Percentiles rank a stretch among this genome's conserved stretches.
These are phyloP conservation scores for Agriotes lineatus DNA, from an alignment of 2,888 invertebrate species.

Conservation along the genomic window DNA sequence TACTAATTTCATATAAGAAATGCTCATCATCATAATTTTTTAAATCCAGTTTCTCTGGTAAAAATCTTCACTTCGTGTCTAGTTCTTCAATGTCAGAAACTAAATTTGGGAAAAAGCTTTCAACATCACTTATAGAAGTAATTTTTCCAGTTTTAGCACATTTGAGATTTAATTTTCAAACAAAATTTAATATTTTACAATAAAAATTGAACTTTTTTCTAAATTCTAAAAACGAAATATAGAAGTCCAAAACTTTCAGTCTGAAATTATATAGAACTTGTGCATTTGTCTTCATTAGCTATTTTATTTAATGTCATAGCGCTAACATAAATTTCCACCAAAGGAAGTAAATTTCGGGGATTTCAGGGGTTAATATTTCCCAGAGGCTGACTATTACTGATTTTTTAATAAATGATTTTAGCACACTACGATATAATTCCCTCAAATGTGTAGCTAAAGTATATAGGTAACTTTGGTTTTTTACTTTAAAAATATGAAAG, in stretches of 20 bases:
- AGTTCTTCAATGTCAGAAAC: too few relatives aligned
- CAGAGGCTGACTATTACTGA: neutral
- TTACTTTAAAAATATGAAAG: neutral
- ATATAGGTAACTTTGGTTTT: conserved; percentile 1
- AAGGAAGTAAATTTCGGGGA: neutral
- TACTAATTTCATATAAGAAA: conserved; percentile 2
- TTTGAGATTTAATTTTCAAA: neutral
- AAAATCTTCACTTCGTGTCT: neutral
- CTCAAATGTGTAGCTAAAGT: neutral
- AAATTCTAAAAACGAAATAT: neutral
- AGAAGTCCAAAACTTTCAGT: too few relatives aligned
- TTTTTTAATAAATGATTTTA: conserved; percentile 10
- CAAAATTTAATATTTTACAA: conserved; percentile 1
- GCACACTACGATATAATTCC: neutral
- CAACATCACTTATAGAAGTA: neutral
- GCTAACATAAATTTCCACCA: neutral
- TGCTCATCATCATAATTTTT: conserved; percentile 6
- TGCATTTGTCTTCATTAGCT: neutral
- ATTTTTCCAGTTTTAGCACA: neutral
- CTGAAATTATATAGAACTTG: too few relatives aligned
- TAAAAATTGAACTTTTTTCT: too few relatives aligned
- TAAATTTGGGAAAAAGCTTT: neutral
- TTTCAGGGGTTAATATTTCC: conserved; percentile 1
- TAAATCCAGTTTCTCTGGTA: neutral
- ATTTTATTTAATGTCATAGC: neutral